Base-by-base conservation (phyloP, 1,140 invertebrate genomes). In the Lordiphosa stackelbergi region DNA sequence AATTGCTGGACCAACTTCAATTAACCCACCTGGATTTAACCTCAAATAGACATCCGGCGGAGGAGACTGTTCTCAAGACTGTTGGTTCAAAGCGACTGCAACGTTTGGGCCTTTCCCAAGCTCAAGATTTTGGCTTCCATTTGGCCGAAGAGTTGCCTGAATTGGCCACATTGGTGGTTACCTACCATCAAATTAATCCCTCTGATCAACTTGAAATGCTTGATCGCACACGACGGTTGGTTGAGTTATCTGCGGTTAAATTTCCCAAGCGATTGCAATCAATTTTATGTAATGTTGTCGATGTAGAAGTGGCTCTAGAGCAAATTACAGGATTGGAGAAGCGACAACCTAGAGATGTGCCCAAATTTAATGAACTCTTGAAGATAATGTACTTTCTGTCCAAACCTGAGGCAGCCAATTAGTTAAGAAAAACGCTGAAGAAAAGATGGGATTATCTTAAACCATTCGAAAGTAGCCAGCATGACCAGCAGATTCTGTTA, bases 301-400 rank as follows among this genome's bases (percentile, higher is more conserved):
- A 83, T 40, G 72, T 81, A 9, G 75, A 81, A 11, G 59, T 81
- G 8, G 75, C 72, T 0, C 51, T 81, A 1, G 72, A 83, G 45
- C 72, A 83, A 45, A 77, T 81, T 19, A 66, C 77, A 0, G 75
- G 75, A 2, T 40, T 79, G 8, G 72, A 83, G n/a, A 79, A 69
- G 34, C 75, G 75, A 10, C 58, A 55, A 16, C 75, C 75, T 0
- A 56, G 72, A 7, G 72, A 83, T n/a, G 34, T 63, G 0, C 75
- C 75, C 4, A 68, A 77, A 34, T 79, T 77, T 42, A 77, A 56
- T 12, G 68, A 79, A 42, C 53, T 61, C 5, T 45, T 79, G 1
- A 79, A 72, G 37, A 79, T 79, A 10, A 77, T 83, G 49, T 79
- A 83, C 35, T 68, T 47, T 34, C 37, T 68, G 41, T 46, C 47